Conservation (phyloP, 2,888 invertebrate species). For the Macrophya annulata region DNA sequence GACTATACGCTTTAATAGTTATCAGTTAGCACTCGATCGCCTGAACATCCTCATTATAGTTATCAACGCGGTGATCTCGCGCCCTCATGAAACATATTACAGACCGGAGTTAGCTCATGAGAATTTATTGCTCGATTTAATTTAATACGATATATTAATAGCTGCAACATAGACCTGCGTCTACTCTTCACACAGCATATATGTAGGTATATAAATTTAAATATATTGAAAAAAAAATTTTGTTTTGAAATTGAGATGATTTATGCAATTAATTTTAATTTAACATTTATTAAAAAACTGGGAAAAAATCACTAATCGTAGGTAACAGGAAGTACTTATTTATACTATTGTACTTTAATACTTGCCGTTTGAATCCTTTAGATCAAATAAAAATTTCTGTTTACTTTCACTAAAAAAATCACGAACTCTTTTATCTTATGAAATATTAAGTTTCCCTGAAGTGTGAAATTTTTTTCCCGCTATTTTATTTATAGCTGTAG, state of each 20-base stretch:
- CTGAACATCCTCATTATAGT: slow-evolving; percentile 41
- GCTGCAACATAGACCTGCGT: not conserved
- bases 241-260: too few species aligned
- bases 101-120: not conserved
- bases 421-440: not conserved
- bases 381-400: not conserved
- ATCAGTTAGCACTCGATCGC: slow-evolving; percentile 25
- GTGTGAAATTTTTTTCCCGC: not conserved
- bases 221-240: not conserved
- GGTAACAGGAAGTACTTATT: not conserved
- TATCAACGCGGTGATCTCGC: slow-evolving; percentile 7
- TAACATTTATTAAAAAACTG: too few species aligned
- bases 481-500: not conserved
- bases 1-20: not conserved
- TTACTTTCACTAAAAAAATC: not conserved
- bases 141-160: slow-evolving; percentile 1
- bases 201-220: too few species aligned
- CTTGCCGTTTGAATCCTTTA: not conserved
- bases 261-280: too few species aligned
- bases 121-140: not conserved
- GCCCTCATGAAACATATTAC: slow-evolving; percentile 29
- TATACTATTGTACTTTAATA: not conserved
- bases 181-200: not conserved
- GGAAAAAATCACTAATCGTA: too few species aligned
- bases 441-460: not conserved